phyloP scores from a whole-genome alignment of 2,888 invertebrate species.

The Xanthia icteritia region DNA sequence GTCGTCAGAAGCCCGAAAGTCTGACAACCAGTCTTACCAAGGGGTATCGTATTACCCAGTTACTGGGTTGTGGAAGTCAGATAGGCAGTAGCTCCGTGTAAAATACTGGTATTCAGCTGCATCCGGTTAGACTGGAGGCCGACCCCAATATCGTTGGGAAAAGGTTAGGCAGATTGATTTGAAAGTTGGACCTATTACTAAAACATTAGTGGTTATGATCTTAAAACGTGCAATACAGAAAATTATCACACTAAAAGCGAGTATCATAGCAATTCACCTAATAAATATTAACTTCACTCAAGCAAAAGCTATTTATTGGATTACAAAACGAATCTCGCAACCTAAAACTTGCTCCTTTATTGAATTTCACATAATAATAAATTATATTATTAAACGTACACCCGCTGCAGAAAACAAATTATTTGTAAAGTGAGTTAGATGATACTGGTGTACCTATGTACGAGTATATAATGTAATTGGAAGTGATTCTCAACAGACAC shows the following conservation, averaged over 20 bases:
- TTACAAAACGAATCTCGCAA: conserved; percentile 70
- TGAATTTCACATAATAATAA: conserved; percentile 68
- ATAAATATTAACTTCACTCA: conserved; percentile 71
- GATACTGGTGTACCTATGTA: conserved; percentile 6
- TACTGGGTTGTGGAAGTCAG: too few species aligned
- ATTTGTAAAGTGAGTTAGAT: conserved; percentile 58
- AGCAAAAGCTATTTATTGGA: conserved; percentile 71
- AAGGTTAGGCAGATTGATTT: too few species aligned
- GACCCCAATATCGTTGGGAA: too few species aligned
- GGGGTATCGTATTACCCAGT: too few species aligned
- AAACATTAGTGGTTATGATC: conserved; percentile 9
- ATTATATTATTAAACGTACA: conserved; percentile 70
- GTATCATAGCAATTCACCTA: conserved; percentile 52
- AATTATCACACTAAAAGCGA: conserved; percentile 37
- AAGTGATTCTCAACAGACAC: conserved; percentile 5
- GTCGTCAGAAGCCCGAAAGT: too few species aligned
- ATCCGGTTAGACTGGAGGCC: too few species aligned
- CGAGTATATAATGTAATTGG: conserved; percentile 20
- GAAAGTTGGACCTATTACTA: not conserved
- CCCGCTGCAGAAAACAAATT: conserved; percentile 57
- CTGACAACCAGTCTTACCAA: too few species aligned
- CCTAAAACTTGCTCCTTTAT: conserved; percentile 53
- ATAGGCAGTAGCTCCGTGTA: too few species aligned
- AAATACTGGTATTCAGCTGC: too few species aligned
- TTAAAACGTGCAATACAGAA: conserved; percentile 17